phyloP scores from a whole-genome alignment of 2,888 invertebrate species.

The Mimas tiliae region DNA sequence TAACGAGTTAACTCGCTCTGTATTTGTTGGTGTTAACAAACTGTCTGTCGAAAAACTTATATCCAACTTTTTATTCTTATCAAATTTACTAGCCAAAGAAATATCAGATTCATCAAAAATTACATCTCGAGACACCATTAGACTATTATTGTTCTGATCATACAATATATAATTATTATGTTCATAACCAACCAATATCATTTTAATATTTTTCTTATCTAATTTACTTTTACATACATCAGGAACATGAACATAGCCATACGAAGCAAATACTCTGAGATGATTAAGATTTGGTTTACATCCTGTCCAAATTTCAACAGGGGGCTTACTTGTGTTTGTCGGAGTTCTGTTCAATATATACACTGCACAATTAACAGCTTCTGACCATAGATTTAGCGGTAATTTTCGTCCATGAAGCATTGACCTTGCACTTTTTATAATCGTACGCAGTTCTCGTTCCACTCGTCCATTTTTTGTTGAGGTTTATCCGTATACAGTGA shows the following conservation, averaged over 20 bases:
- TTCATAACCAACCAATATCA: conserved; percentile 48
- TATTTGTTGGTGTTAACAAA: neutral
- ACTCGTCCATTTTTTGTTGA: conserved; percentile 49
- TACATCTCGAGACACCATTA: conserved; percentile 41
- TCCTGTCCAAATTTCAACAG: conserved; percentile 48
- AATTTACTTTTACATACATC: conserved; percentile 42
- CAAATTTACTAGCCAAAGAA: conserved; percentile 26
- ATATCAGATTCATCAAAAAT: conserved; percentile 46
- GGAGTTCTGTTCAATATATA: conserved; percentile 55
- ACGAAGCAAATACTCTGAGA: conserved; percentile 43
- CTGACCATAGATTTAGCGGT: conserved; percentile 50
- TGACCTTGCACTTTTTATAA: conserved; percentile 45
- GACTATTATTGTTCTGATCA: conserved; percentile 34
- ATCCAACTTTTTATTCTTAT: conserved; percentile 32
- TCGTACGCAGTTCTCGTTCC: conserved; percentile 49
- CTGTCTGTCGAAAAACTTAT: neutral
- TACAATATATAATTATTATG: conserved; percentile 48
- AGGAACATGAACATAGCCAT: conserved; percentile 50
- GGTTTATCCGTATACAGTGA: conserved; percentile 50
- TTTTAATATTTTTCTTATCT: conserved; percentile 41
- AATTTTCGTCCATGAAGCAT: conserved; percentile 45
- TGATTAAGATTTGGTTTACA: conserved; percentile 38
- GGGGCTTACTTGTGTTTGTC: conserved; percentile 40
- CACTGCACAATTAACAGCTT: conserved; percentile 53
- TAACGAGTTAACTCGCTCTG: neutral